phyloP scores from a whole-genome alignment of 1,140 invertebrate genomes.

The Panagrolaimus sp. region DNA sequence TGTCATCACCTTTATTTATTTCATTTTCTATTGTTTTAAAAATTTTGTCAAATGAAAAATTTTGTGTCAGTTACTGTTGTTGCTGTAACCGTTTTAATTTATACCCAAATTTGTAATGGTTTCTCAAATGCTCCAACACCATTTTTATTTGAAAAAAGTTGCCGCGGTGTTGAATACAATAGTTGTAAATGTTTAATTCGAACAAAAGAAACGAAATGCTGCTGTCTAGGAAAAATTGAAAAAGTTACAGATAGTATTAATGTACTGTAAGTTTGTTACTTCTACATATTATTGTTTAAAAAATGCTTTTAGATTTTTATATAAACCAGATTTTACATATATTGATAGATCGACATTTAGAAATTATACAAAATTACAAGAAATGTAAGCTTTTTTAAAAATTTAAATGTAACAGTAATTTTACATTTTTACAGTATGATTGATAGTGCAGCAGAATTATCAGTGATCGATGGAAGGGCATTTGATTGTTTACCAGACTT shows the following conservation, averaged over 20 bases:
- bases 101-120: too few relatives aligned
- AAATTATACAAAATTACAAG: conserved; percentile 27
- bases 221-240: conserved; percentile 1
- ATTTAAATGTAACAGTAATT: neutral
- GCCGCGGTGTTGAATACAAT: neutral
- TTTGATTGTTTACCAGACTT: conserved; percentile 26
- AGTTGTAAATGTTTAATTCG: neutral
- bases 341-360: conserved; percentile 16
- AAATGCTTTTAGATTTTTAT: neutral
- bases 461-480: conserved; percentile 26
- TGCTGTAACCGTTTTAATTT: too few relatives aligned
- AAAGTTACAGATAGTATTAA: neutral
- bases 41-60: too few relatives aligned
- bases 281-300: neutral
- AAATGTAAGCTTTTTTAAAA: conserved; percentile 24
- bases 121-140: too few relatives aligned
- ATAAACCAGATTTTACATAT: neutral
- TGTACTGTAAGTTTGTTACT: neutral
- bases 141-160: neutral
- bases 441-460: conserved; percentile 27
- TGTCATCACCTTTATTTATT: too few relatives aligned
- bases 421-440: conserved; percentile 20
- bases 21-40: too few relatives aligned
- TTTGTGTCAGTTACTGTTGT: too few relatives aligned
- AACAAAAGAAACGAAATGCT: neutral